Conservation (phyloP, 2,797 vertebrate genomes). For the Euthynnus affinis region DNA sequence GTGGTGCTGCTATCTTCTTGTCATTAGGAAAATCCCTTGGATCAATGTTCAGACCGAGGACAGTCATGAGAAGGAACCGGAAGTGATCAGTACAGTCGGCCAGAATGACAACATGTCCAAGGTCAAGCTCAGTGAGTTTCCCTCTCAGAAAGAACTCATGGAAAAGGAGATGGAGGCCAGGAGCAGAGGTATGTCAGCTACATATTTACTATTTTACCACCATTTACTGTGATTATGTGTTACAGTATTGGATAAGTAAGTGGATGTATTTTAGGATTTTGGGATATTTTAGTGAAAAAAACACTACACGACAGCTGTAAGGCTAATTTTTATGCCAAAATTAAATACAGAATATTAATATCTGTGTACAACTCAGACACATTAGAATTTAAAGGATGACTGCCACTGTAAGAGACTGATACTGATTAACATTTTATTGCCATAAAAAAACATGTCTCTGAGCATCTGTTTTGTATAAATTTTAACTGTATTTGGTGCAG, state of each 20-base stretch:
- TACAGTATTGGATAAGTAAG: not conserved
- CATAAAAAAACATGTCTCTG: conserved; percentile 46
- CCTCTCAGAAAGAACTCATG: conserved; percentile 90
- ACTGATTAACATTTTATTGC: conserved; percentile 62
- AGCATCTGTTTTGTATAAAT: conserved; percentile 45
- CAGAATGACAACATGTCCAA: conserved; percentile 90
- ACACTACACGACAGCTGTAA: not conserved
- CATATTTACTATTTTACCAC: not conserved
- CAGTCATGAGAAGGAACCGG: conserved; percentile 95
- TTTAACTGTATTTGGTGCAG: conserved; percentile 22
- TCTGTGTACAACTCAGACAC: conserved; percentile 33
- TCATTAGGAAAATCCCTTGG: conserved; percentile 95
- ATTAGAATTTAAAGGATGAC: conserved; percentile 59
- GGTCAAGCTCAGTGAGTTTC: conserved; percentile 81
- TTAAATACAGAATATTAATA: conserved; percentile 49
- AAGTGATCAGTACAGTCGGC: conserved; percentile 95
- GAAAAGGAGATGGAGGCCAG: conserved; percentile 93
- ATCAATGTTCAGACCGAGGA: conserved; percentile 97
- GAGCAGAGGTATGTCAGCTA: conserved; percentile 87
- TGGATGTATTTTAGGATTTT: conserved; percentile 5
- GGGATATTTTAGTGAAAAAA: too few relatives aligned
- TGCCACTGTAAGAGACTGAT: conserved; percentile 51
- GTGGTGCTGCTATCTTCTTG: not conserved
- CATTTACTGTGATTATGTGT: not conserved
- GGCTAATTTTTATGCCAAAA: conserved; percentile 20